A percentile compares a stretch with the other conserved stretches of the same genome.
Evolutionary conservation across 2,797 vertebrate species (phyloP).

Genomic region (Neosalanx taihuensis): DNA sequence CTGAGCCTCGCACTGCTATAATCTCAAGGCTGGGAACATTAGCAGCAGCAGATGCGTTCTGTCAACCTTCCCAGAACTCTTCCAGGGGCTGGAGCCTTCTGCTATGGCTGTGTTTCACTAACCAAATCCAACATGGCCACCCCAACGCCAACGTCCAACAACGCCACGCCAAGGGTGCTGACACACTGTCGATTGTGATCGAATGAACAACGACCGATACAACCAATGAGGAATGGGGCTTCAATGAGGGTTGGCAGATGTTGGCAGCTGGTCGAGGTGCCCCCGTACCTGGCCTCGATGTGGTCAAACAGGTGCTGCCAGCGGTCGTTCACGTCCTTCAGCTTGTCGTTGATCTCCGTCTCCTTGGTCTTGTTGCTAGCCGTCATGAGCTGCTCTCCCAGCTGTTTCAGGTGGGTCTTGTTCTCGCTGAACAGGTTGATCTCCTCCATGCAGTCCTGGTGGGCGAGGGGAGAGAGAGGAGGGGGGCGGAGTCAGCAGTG

Average conservation of each 20-base stretch:
- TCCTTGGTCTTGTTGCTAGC: constrained; percentile 84
- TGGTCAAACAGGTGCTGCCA: constrained; percentile 95
- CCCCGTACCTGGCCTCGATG: constrained; percentile 84
- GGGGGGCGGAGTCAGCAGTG: not conserved
- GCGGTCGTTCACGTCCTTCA: constrained; percentile 84
- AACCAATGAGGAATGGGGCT: not conserved
- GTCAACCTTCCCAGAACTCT: not conserved
- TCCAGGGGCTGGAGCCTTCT: not conserved
- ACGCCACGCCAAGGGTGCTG: too few relatives aligned
- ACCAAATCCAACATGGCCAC: not conserved
- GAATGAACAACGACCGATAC: not conserved
- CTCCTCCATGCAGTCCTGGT: constrained; percentile 86
- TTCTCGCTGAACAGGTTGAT: constrained; percentile 82
- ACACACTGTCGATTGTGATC: too few relatives aligned
- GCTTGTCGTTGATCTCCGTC: constrained; percentile 85
- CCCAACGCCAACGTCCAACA: not conserved
- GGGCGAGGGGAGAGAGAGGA: not conserved
- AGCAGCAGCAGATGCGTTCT: constrained; percentile 27
- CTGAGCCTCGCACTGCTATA: constrained; percentile 28
- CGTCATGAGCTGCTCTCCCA: constrained; percentile 81
- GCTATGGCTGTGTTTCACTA: not conserved
- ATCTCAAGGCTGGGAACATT: constrained; percentile 35
- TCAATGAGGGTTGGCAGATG: not conserved
- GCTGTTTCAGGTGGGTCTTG: constrained; percentile 78
- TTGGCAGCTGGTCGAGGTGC: not conserved